These are phyloP conservation scores for Merluccius polli DNA, from an alignment of 2,797 vertebrate genomes.

Conservation along the genomic window DNA sequence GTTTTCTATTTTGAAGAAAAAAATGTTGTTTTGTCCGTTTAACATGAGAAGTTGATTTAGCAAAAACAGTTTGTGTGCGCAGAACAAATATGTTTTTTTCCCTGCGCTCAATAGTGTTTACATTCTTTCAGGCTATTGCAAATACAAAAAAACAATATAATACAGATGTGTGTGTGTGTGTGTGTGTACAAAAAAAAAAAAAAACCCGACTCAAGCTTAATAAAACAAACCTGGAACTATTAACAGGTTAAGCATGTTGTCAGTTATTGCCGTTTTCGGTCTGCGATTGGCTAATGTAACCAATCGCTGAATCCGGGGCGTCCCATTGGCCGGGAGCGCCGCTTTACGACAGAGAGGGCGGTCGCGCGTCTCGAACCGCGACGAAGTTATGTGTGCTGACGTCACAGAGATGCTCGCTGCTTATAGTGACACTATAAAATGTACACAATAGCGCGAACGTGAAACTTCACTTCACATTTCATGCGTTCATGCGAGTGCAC, in stretches of 20 bases:
- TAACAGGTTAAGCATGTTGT: neutral
- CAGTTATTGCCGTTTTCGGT: neutral
- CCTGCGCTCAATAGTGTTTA: neutral
- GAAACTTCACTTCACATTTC: neutral
- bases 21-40: neutral
- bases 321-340: neutral
- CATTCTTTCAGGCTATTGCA: neutral
- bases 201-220: neutral
- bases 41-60: neutral
- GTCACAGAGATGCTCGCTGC: neutral
- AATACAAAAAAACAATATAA: neutral
- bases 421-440: neutral
- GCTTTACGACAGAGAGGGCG: neutral
- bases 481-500: neutral
- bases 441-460: neutral
- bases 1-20: neutral
- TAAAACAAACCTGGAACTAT: neutral
- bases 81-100: neutral
- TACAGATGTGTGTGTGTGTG: neutral
- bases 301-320: neutral
- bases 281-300: neutral
- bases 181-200: neutral
- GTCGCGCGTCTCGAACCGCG: neutral
- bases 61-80: neutral
- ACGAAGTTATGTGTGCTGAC: neutral